Conservation (phyloP, 1,140 invertebrate genomes). For the Microplitis demolitor region DNA sequence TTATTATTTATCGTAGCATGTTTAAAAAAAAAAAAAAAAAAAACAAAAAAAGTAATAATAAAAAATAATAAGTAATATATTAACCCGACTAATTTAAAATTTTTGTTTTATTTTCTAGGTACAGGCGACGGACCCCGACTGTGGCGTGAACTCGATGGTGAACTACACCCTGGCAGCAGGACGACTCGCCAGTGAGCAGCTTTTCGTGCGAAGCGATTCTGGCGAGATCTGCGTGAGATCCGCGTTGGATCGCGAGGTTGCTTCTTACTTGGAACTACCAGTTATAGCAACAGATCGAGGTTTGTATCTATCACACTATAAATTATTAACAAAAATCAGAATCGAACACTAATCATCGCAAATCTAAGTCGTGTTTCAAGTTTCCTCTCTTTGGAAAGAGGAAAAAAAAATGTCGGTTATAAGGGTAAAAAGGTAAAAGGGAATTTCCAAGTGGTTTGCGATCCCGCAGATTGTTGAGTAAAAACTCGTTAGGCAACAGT, state of each 20-base stretch:
- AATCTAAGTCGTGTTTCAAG: too few species aligned
- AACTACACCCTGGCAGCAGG: conserved; percentile 87
- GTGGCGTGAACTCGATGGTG: conserved; percentile 91
- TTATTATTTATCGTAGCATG: conserved; percentile 10
- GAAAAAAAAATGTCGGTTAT: too few species aligned
- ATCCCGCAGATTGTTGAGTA: too few species aligned
- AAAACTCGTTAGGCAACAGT: too few species aligned
- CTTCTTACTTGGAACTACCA: conserved; percentile 86
- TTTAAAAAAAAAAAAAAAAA: neutral
- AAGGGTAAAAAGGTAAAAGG: too few species aligned
- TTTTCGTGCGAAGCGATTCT: conserved; percentile 78
- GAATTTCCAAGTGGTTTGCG: too few species aligned
- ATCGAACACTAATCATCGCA: neutral
- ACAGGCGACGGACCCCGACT: conserved; percentile 91
- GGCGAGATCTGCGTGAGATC: conserved; percentile 89
- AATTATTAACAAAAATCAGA: neutral
- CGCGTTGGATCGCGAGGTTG: conserved; percentile 84
- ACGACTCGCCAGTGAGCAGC: conserved; percentile 70
- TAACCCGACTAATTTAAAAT: neutral
- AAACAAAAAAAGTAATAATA: neutral
- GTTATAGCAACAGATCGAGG: conserved; percentile 94
- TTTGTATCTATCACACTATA: conserved; percentile 58
- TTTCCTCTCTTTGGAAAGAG: too few species aligned
- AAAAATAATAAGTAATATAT: neutral
- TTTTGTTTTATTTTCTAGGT: conserved; percentile 70